These are phyloP conservation scores for Diaprepes abbreviatus DNA, from an alignment of 2,888 invertebrate genomes.

Conservation along the genomic window DNA sequence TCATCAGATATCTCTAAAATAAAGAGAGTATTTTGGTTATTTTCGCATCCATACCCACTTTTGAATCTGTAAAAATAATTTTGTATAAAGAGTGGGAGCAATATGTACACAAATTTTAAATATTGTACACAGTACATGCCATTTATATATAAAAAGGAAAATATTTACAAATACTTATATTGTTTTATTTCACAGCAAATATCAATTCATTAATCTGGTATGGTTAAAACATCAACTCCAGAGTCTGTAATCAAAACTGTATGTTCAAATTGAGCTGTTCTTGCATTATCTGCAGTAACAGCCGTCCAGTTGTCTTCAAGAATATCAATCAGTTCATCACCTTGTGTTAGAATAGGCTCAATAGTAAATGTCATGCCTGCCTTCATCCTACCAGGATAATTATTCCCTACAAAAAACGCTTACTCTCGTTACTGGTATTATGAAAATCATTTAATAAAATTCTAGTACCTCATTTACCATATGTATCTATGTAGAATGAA, in stretches of 20 bases:
- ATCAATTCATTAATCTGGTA: constrained; percentile 13
- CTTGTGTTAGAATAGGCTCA: constrained; percentile 89
- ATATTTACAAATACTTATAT: constrained; percentile 35
- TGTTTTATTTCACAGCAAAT: constrained; percentile 3
- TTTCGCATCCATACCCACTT: constrained; percentile 61
- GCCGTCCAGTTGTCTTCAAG: constrained; percentile 95
- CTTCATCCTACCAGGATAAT: constrained; percentile 79
- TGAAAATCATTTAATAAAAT: no score
- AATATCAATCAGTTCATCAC: constrained; percentile 76
- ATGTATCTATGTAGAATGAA: no score
- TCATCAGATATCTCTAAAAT: constrained; percentile 27
- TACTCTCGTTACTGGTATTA: no score
- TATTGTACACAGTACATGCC: constrained; percentile 61
- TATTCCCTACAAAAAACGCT: constrained; percentile 73
- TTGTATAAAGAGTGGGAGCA: constrained; percentile 60
- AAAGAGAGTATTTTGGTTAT: constrained; percentile 60
- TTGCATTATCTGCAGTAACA: constrained; percentile 82
- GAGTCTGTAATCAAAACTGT: constrained; percentile 86
- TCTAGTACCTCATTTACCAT: no score
- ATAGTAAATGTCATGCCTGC: constrained; percentile 96
- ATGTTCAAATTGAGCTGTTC: constrained; percentile 93
- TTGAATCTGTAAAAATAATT: constrained; percentile 58
- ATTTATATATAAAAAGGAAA: constrained; percentile 50
- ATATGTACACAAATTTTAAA: constrained; percentile 61
- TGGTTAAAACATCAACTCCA: constrained; percentile 86